phyloP scores from a whole-genome alignment of 2,113 vertebrate genomes.

The Orthonyx spaldingii region DNA sequence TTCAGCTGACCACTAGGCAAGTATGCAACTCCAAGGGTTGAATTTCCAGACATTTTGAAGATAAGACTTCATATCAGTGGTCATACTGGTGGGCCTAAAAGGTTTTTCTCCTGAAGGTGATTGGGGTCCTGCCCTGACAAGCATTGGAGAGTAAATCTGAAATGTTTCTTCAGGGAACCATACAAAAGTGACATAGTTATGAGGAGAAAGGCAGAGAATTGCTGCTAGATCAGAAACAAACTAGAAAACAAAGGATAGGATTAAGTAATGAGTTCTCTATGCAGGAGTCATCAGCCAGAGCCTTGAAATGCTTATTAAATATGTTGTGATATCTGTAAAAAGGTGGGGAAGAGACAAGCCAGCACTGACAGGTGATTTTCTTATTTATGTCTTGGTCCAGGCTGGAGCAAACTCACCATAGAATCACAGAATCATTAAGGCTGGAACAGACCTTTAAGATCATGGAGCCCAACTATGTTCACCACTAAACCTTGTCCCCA shows the following conservation, averaged over 20 bases:
- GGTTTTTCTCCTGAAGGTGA: not conserved
- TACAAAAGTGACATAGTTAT: rapidly evolving
- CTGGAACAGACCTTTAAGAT: not conserved
- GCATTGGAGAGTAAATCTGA: not conserved
- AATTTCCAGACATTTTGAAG: not conserved
- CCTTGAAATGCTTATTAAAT: not conserved
- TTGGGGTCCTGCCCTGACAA: not conserved
- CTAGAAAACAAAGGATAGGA: not conserved
- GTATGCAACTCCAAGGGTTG: not conserved
- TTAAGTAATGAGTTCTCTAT: not conserved
- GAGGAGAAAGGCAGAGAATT: not conserved
- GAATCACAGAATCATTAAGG: not conserved
- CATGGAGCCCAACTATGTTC: not conserved
- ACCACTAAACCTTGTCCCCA: not conserved
- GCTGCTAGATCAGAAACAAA: not conserved
- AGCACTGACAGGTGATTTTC: not conserved
- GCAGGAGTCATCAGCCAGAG: not conserved
- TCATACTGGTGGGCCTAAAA: not conserved
- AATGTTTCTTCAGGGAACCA: not conserved
- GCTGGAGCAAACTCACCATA: not conserved
- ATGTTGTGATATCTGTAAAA: not conserved
- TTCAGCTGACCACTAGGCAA: not conserved
- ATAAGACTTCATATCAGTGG: not conserved
- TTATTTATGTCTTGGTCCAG: not conserved
- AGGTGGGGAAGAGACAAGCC: not conserved